Evolutionary conservation across 2,797 vertebrate species (phyloP).

Genomic region (Sorex maritimensis): DNA sequence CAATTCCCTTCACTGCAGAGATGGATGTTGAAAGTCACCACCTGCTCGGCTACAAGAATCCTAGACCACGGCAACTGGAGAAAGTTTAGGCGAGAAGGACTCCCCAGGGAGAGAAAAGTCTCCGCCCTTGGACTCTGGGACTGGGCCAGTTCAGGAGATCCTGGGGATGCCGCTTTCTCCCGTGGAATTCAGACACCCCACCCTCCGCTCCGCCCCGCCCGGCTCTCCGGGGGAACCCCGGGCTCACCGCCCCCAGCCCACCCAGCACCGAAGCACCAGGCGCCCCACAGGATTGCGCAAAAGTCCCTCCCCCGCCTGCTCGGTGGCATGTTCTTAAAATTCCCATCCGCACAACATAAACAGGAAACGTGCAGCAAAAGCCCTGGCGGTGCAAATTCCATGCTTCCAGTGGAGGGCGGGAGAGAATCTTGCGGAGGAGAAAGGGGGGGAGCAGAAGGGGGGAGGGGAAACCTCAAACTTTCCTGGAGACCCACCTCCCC

Average conservation of each 20-base stretch:
- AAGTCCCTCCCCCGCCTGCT: slow-evolving; percentile 65
- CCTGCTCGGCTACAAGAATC: background rate
- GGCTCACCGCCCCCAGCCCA: slow-evolving; percentile 61
- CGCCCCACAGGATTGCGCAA: slow-evolving; percentile 68
- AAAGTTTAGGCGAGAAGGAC: slow-evolving; percentile 25
- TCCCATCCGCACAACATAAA: slow-evolving; percentile 84
- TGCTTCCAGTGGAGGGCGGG: slow-evolving; percentile 76
- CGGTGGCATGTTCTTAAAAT: slow-evolving; percentile 81
- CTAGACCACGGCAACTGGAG: background rate
- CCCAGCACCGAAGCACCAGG: background rate
- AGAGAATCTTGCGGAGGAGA: slow-evolving; percentile 53
- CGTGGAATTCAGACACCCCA: slow-evolving; percentile 10
- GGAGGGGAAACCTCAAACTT: slow-evolving; percentile 59
- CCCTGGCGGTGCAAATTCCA: slow-evolving; percentile 80
- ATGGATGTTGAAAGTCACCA: background rate
- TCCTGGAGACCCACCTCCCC: slow-evolving; percentile 10
- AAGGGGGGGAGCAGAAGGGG: background rate
- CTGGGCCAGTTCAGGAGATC: slow-evolving; percentile 51
- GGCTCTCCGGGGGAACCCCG: slow-evolving; percentile 68
- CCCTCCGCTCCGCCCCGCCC: background rate
- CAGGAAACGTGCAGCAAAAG: slow-evolving; percentile 86
- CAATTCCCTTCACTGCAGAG: slow-evolving; percentile 4
- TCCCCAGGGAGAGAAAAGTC: background rate
- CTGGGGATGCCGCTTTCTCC: slow-evolving; percentile 73
- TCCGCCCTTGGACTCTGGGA: background rate